Percentiles rank a stretch among this genome's conserved stretches.
Conservation (phyloP, 2,888 invertebrate genomes). For the Epistrophe grossulariae region DNA sequence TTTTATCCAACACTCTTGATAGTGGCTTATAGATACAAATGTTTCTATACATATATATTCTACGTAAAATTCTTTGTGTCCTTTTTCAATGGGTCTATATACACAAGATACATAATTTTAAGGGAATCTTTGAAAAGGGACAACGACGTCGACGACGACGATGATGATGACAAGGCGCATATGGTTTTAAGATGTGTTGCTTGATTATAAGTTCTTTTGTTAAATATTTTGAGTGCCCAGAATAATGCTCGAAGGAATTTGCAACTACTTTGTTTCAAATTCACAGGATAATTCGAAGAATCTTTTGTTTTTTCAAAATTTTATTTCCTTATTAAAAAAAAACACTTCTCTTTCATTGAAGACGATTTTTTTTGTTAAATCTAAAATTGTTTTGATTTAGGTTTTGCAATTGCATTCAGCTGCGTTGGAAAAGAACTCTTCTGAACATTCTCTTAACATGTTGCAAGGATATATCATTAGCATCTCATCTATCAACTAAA, state of each 20-base stretch:
- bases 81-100: conserved; percentile 46
- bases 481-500: no score
- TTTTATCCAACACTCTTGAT: conserved; percentile 49
- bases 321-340: no score
- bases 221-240: conserved; percentile 43
- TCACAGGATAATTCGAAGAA: background rate
- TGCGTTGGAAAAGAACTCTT: no score
- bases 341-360: no score
- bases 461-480: no score
- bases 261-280: conserved; percentile 54
- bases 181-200: conserved; percentile 18
- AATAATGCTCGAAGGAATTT: conserved; percentile 57
- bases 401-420: no score
- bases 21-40: conserved; percentile 49
- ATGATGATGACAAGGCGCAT: conserved; percentile 20
- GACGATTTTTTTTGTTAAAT: no score
- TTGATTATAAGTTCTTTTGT: conserved; percentile 47
- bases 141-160: background rate
- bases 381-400: no score
- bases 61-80: conserved; percentile 52
- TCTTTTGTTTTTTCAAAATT: background rate
- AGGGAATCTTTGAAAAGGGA: background rate
- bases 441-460: no score
- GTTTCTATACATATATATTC: background rate
- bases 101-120: conserved; percentile 8